Percentiles rank a stretch among this genome's conserved stretches.
Conservation (phyloP, 1,140 invertebrate species). For the Nephotettix cincticeps region DNA sequence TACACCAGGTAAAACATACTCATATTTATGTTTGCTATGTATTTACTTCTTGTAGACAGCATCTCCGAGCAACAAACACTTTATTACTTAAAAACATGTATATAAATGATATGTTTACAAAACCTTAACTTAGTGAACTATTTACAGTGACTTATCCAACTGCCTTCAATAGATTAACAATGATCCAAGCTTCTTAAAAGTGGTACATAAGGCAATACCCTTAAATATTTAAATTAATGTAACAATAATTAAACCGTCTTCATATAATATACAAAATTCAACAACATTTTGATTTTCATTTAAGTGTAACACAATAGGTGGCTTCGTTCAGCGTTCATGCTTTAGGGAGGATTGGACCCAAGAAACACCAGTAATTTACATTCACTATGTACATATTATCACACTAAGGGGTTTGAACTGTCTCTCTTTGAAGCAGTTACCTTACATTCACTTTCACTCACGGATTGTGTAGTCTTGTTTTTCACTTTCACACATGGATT, state of each 20-base stretch:
- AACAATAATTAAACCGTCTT: not conserved
- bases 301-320: not conserved
- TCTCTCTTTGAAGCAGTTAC: too few species aligned
- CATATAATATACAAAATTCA: not conserved
- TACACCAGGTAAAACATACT: too few species aligned
- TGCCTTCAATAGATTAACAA: not conserved
- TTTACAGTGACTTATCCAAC: not conserved
- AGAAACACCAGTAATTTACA: too few species aligned
- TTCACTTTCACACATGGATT: conserved; percentile 37
- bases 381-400: too few species aligned
- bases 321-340: not conserved
- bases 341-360: not conserved
- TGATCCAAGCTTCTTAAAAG: not conserved
- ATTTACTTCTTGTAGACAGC: conserved; percentile 8
- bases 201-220: not conserved
- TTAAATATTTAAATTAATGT: not conserved
- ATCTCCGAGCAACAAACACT: not conserved
- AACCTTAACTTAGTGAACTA: not conserved
- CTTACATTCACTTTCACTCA: not conserved
- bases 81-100: conserved; percentile 1
- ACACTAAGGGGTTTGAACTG: too few species aligned
- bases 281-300: not conserved
- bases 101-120: conserved; percentile 7
- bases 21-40: not conserved
- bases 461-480: not conserved